phyloP scores from a whole-genome alignment of 1,140 invertebrate genomes.

The Heliconius hewitsoni region DNA sequence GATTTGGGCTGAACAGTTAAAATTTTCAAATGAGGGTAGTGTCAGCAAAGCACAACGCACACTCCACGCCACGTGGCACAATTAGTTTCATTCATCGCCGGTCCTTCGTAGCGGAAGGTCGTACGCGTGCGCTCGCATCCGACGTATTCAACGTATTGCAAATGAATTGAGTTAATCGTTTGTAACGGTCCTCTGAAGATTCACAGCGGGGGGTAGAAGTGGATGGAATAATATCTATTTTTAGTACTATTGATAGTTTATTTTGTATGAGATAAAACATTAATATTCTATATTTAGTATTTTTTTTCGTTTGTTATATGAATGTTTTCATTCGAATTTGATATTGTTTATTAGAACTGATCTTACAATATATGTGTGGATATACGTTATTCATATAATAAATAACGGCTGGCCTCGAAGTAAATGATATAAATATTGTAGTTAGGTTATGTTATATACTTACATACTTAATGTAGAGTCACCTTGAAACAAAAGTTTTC shows the following conservation, averaged over 20 bases:
- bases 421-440: too few relatives aligned
- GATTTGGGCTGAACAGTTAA: background rate
- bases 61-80: slow-evolving; percentile 65
- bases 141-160: slow-evolving; percentile 53
- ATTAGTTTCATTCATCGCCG: slow-evolving; percentile 67
- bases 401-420: too few relatives aligned
- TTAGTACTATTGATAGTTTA: slow-evolving; percentile 5
- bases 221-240: slow-evolving; percentile 36
- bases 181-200: slow-evolving; percentile 42
- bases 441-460: too few relatives aligned
- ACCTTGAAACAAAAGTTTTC: background rate
- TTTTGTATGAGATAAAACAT: background rate
- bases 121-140: slow-evolving; percentile 52
- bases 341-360: background rate
- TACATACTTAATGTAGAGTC: background rate
- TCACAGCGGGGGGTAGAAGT: slow-evolving; percentile 24
- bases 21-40: slow-evolving; percentile 34
- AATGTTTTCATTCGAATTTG: too few relatives aligned
- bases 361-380: background rate
- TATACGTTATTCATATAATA: too few relatives aligned
- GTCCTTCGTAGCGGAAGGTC: slow-evolving; percentile 61
- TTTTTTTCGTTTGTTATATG: background rate
- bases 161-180: slow-evolving; percentile 71
- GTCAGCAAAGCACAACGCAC: slow-evolving; percentile 50
- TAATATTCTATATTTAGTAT: background rate